A percentile compares a stretch with the other conserved stretches of the same genome.
Evolutionary conservation across 2,888 invertebrate species (phyloP).

Genomic region (Volucella zonaria): DNA sequence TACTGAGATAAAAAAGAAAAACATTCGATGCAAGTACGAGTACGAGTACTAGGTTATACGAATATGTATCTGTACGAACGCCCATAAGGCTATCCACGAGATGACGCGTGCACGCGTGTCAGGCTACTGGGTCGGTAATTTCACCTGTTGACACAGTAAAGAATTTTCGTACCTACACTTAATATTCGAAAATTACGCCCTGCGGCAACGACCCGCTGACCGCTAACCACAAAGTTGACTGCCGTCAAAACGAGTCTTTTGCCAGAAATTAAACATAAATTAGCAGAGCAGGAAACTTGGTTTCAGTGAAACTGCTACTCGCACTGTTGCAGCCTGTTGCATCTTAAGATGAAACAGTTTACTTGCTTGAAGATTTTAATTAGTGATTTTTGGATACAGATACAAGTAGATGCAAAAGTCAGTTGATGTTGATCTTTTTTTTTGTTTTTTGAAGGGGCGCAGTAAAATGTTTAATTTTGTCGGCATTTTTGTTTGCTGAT

Average conservation of each 20-base stretch:
- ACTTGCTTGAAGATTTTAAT: slow-evolving; percentile 11
- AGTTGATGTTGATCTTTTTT: too few species aligned
- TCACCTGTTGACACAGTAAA: slow-evolving; percentile 73
- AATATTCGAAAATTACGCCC: slow-evolving; percentile 73
- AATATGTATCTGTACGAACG: slow-evolving; percentile 31
- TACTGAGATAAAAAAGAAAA: slow-evolving; percentile 9
- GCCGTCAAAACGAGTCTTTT: slow-evolving; percentile 62
- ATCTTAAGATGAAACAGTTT: neutral
- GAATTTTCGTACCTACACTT: slow-evolving; percentile 66
- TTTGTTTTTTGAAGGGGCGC: too few species aligned
- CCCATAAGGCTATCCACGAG: slow-evolving; percentile 56
- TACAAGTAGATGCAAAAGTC: too few species aligned
- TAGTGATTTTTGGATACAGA: slow-evolving; percentile 2
- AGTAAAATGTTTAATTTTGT: too few species aligned
- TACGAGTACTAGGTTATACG: slow-evolving; percentile 1
- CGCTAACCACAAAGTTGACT: slow-evolving; percentile 58
- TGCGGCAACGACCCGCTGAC: slow-evolving; percentile 68
- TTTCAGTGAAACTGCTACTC: slow-evolving; percentile 48
- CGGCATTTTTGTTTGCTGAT: too few species aligned
- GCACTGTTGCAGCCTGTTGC: neutral
- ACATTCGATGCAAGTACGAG: slow-evolving; percentile 48
- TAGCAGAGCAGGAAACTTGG: slow-evolving; percentile 30
- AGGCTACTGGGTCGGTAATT: slow-evolving; percentile 72
- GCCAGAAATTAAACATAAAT: slow-evolving; percentile 51
- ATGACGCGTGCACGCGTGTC: slow-evolving; percentile 73